Percentiles rank a stretch among this genome's conserved stretches.
These are phyloP conservation scores for Carpatolechia fugitivella DNA, from an alignment of 2,888 invertebrate species.

Conservation along the genomic window DNA sequence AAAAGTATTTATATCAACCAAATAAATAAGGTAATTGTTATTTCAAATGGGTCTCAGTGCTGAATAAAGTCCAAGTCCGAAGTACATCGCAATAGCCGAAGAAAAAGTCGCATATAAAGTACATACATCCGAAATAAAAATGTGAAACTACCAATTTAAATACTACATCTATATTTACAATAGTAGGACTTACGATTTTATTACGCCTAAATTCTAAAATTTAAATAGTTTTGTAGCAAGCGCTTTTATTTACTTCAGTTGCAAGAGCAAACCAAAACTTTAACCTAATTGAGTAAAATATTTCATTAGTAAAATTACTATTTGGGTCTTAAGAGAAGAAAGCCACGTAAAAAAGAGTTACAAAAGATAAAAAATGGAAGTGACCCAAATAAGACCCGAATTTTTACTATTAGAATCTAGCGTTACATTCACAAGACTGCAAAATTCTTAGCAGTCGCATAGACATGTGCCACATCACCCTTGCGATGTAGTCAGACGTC, in stretches of 20 bases:
- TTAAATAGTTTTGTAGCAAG: slow-evolving; percentile 63
- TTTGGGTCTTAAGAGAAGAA: slow-evolving; percentile 19
- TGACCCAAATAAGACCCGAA: slow-evolving; percentile 28
- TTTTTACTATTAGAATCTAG: slow-evolving; percentile 13
- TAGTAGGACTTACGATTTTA: slow-evolving; percentile 48
- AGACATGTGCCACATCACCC: slow-evolving; percentile 76
- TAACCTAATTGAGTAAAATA: slow-evolving; percentile 32
- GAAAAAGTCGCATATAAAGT: slow-evolving; percentile 26
- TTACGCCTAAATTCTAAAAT: slow-evolving; percentile 46
- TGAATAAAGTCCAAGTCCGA: slow-evolving; percentile 36
- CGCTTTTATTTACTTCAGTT: slow-evolving; percentile 50
- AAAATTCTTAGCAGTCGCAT: slow-evolving; percentile 49
- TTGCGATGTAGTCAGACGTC: slow-evolving; percentile 74
- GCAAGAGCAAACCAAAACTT: slow-evolving; percentile 45
- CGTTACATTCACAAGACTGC: not conserved
- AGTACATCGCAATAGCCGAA: slow-evolving; percentile 40
- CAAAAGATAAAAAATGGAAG: slow-evolving; percentile 10
- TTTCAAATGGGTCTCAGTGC: slow-evolving; percentile 31
- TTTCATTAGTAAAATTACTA: slow-evolving; percentile 20
- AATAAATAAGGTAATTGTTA: slow-evolving; percentile 10
- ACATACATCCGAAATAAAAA: slow-evolving; percentile 39
- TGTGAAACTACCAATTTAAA: slow-evolving; percentile 71
- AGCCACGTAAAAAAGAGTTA: slow-evolving; percentile 7
- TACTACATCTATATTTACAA: slow-evolving; percentile 75
- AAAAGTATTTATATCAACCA: slow-evolving; percentile 32